Base-by-base conservation (phyloP, 2,888 invertebrate genomes). In the Drosophila colorata region DNA sequence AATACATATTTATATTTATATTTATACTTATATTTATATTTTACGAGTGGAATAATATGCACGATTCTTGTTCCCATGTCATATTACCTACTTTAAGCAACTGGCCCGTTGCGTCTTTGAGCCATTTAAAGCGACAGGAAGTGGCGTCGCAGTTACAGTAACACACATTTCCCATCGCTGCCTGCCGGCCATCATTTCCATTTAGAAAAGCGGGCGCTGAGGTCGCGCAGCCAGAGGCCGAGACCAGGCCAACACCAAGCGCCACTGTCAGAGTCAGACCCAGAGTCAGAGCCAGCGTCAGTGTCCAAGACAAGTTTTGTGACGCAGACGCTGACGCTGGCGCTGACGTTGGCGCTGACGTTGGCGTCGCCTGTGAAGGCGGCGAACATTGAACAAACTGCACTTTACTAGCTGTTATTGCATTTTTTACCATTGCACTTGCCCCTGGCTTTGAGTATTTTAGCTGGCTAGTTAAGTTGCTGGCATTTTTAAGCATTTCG, bases 371-470 rank as follows among this genome's bases (percentile, higher is more conserved):
- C 63, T 63, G 41, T 37, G 71, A 59, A 65, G 74, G 78, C 75
- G 75, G 51, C 47, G 53, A 38, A 49, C 63, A 53, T 70, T 63
- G 37, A 60, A 48, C 63, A 63, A 71, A 67, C 28, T 48, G 73
- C 65, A 69, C 48, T 81, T 81, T 74, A 67, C 46, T 67, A 58
- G 63, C 63, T 78, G 53, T 67, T 74, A 78, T 69, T 60, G 78
- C 68, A 59, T 56, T 80, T 80, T 53, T 63, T 57, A 74, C 71
- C 88, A 84, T 63, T 87, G 82, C 79, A 74, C 83, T 88, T 85
- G 89, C 89, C 89, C 89, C 86, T 85, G 89, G 89, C 89, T 82
- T 85, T 87, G 85, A 81, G 85, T 64, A 81, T 71, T 69, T 70
- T 74, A 61, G 59, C 55, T 65, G 60, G 67, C 76, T 55, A 64